phyloP scores from a whole-genome alignment of 2,797 vertebrate species.

The Percopsis omiscomaycus region DNA sequence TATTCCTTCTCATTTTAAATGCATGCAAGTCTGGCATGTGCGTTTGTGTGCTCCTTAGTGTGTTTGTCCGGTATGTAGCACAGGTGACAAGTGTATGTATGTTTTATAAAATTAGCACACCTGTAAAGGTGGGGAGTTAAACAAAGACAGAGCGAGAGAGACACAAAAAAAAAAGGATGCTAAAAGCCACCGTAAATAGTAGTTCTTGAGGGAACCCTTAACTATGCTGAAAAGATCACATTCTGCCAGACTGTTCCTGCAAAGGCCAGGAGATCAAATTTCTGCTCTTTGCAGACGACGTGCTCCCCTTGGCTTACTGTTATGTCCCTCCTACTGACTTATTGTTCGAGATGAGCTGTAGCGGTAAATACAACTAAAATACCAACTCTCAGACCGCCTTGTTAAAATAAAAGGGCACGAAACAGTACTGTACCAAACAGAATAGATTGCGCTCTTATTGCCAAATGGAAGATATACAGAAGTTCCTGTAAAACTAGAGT shows the following conservation, averaged over 20 bases:
- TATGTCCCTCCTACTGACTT: neutral
- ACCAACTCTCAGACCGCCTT: no score
- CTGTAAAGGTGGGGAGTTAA: neutral
- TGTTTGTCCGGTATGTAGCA: slow-evolving; percentile 4
- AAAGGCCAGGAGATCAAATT: neutral
- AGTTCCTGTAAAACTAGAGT: no score
- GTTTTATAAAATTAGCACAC: neutral
- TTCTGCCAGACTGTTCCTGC: no score
- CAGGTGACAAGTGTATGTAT: neutral
- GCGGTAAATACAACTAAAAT: no score
- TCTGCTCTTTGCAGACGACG: neutral
- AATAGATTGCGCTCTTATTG: no score
- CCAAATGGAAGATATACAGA: no score
- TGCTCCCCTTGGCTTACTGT: neutral
- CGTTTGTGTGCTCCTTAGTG: slow-evolving; percentile 9
- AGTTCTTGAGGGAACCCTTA: no score
- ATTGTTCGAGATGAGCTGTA: no score
- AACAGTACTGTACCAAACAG: no score
- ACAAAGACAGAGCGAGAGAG: slow-evolving; percentile 1
- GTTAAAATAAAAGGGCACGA: no score
- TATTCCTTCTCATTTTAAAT: slow-evolving; percentile 52
- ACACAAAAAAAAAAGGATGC: neutral
- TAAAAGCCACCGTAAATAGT: no score
- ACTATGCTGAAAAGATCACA: no score
- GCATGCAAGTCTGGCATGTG: slow-evolving; percentile 43